phyloP scores from a whole-genome alignment of 2,888 invertebrate species.

The Odontocerum albicorne region DNA sequence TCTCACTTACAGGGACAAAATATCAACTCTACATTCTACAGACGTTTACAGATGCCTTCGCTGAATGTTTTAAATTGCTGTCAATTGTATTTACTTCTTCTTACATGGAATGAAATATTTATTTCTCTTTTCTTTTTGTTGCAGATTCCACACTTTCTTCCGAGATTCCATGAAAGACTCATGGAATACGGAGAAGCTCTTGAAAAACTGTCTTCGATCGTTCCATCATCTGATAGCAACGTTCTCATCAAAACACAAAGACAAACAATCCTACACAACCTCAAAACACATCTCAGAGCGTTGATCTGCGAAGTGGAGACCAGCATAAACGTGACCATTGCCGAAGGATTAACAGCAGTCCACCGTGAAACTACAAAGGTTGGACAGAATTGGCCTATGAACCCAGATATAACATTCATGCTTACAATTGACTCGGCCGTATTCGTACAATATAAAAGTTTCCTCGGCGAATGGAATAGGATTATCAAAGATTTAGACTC shows the following conservation, averaged over 20 bases:
- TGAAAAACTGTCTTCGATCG: conserved; percentile 45
- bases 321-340: conserved; percentile 52
- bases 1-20: background rate
- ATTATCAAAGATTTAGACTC: conserved; percentile 49
- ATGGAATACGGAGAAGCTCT: conserved; percentile 55
- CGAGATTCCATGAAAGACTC: conserved; percentile 59
- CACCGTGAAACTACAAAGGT: conserved; percentile 42
- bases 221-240: conserved; percentile 45
- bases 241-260: conserved; percentile 51
- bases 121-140: conserved; percentile 52
- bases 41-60: no score
- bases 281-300: conserved; percentile 48
- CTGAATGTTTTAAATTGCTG: no score
- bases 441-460: conserved; percentile 59
- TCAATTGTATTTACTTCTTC: no score
- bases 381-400: conserved; percentile 48
- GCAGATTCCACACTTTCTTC: conserved; percentile 60
- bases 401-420: conserved; percentile 57
- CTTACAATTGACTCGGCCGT: conserved; percentile 64
- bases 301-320: conserved; percentile 63
- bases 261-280: conserved; percentile 48
- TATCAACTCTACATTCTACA: no score
- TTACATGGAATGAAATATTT: no score
- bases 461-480: conserved; percentile 61
- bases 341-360: conserved; percentile 46